These are phyloP conservation scores for Ctenoplectra terminalis DNA, from an alignment of 1,140 invertebrate species.

Conservation along the genomic window DNA sequence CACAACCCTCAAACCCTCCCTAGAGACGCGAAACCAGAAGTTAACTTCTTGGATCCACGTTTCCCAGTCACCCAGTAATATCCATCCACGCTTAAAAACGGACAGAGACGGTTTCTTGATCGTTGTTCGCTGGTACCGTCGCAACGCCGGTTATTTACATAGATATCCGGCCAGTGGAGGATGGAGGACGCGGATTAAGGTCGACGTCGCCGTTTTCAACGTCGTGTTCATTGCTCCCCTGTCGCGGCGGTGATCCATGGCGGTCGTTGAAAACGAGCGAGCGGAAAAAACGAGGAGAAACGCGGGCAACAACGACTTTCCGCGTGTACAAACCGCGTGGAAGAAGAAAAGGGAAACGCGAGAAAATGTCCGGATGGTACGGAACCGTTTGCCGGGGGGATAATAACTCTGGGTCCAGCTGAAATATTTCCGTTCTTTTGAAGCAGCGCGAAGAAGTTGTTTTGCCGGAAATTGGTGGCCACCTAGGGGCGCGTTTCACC, in stretches of 20 bases:
- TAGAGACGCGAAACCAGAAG: background rate
- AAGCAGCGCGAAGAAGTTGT: background rate
- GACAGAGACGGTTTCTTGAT: background rate
- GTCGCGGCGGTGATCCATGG: background rate
- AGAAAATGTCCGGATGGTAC: too few relatives aligned
- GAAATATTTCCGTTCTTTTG: slow-evolving; percentile 10
- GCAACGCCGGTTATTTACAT: slow-evolving; percentile 15
- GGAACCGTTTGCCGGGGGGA: background rate
- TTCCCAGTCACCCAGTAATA: background rate
- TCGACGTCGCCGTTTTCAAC: slow-evolving; percentile 4
- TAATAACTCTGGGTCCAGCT: background rate
- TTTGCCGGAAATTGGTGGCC: background rate
- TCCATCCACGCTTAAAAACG: background rate
- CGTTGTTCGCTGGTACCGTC: background rate
- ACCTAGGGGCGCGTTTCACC: background rate
- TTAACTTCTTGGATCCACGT: background rate
- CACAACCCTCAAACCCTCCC: background rate
- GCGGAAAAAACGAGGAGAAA: background rate
- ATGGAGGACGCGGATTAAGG: slow-evolving; percentile 22
- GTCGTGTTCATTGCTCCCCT: slow-evolving; percentile 20
- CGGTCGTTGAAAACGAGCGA: too few relatives aligned
- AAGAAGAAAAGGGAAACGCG: too few relatives aligned
- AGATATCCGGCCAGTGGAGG: background rate
- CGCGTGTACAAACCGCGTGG: background rate
- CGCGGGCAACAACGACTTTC: background rate